Evolutionary conservation across 2,888 invertebrate species (phyloP), one percentile per base, ranked within the genome.

Genomic region (Buathra laborator): DNA sequence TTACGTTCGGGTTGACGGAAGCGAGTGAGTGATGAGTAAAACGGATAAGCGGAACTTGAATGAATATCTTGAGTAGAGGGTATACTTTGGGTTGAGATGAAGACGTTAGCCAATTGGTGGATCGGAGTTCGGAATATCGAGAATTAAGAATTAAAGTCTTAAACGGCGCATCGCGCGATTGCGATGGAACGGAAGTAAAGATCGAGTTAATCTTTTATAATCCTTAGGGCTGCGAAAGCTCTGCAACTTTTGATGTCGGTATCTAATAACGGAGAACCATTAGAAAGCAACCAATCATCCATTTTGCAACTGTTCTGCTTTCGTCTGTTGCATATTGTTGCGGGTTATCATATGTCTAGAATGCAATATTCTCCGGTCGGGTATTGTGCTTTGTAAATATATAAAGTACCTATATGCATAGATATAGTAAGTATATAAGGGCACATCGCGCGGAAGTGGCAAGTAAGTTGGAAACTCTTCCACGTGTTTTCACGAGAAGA

Each of bases 381-480:
- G 44, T 37, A 43, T 16, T n/a, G 12, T 16, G 10, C 32, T n/a
- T 0, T 1, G 2, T 51, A 37, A 32, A 37, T 53, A 24, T 10
- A 56, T 12, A 32, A 37, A 32, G 19, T 53, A 24, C 9, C 19
- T 12, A 56, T 24, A 24, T 56, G 4, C 10, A 1, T 3, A 16
- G 24, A 24, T 7, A 24, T 9, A 56, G 19, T 9, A 4, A 19
- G 51, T 19, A 71, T 14, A 16, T 32, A 37, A 0, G 51, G 19
- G 29, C 6, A 32, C 51, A 44, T 44, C 56, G 24, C 7, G 12
- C 24, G 12, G 10, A 3, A 43, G 44, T 24, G 56, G 59, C 1
- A 72, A 59, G 44, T 44, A 59, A 72, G 19, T 72, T 24, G 44
- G 24, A 29, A 56, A n/a, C n/a, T 59, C 43, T 24, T 24, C 44